Conservation (phyloP, 1,140 invertebrate genomes). For the Listronotus bonariensis region DNA sequence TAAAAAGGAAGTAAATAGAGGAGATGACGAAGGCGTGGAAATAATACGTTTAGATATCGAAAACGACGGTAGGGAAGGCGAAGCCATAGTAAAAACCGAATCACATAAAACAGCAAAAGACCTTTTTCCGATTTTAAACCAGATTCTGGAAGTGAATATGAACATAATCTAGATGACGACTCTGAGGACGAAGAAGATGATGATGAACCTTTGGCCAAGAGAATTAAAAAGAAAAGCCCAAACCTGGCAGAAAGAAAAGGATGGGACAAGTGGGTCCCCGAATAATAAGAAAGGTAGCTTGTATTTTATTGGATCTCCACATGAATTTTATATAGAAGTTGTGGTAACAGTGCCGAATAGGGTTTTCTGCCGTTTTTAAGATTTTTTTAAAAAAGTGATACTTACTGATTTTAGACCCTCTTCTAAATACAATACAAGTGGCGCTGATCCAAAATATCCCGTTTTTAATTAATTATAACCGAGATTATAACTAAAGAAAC, state of each 20-base stretch:
- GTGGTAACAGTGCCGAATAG: too few relatives aligned
- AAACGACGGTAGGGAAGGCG: slow-evolving; percentile 17
- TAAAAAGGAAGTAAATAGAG: slow-evolving; percentile 24
- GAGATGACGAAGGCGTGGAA: slow-evolving; percentile 25
- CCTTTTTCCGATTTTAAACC: slow-evolving; percentile 41
- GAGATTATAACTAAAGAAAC: too few relatives aligned
- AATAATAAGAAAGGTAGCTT: slow-evolving; percentile 26
- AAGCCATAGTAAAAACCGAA: slow-evolving; percentile 26
- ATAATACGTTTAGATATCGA: slow-evolving; percentile 34
- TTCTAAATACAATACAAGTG: too few relatives aligned
- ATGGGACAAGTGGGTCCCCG: slow-evolving; percentile 8
- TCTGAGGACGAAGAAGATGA: slow-evolving; percentile 35
- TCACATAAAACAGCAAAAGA: slow-evolving; percentile 42
- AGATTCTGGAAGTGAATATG: slow-evolving; percentile 38
- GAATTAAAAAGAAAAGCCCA: slow-evolving; percentile 35
- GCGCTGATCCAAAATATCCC: too few relatives aligned
- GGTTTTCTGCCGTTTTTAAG: too few relatives aligned
- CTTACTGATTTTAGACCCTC: too few relatives aligned
- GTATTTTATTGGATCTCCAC: neutral
- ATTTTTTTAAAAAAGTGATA: too few relatives aligned
- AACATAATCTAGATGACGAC: slow-evolving; percentile 23
- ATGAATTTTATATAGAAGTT: neutral
- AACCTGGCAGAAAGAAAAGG: slow-evolving; percentile 24
- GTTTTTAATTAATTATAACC: too few relatives aligned
- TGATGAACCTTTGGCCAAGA: slow-evolving; percentile 39